phyloP scores from a whole-genome alignment of 2,113 vertebrate species.

The Petaurus breviceps region DNA sequence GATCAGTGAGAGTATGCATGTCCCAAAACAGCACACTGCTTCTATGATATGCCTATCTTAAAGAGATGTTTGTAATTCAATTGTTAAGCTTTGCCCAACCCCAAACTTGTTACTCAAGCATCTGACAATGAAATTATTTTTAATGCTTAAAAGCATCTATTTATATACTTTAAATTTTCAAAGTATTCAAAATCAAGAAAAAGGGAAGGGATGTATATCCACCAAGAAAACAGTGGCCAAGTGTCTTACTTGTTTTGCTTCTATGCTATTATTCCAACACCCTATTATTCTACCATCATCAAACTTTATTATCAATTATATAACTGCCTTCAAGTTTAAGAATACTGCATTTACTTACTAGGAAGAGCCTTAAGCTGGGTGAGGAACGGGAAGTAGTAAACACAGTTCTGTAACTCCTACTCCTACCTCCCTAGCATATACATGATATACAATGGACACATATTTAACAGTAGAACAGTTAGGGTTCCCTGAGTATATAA shows the following conservation, averaged over 20 bases:
- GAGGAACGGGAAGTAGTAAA: background rate
- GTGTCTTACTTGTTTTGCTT: background rate
- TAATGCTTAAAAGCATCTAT: slow-evolving; percentile 66
- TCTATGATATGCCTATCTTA: background rate
- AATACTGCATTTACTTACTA: background rate
- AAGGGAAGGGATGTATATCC: slow-evolving; percentile 34
- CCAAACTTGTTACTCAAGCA: slow-evolving; percentile 57
- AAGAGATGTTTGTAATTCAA: background rate
- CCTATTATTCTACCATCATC: background rate
- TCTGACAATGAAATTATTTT: slow-evolving; percentile 48
- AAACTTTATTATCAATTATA: background rate
- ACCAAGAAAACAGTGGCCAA: fast-evolving
- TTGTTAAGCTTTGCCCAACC: background rate
- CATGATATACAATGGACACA: fast-evolving
- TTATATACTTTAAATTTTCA: slow-evolving; percentile 60
- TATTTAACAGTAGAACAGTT: background rate
- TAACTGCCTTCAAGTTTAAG: background rate
- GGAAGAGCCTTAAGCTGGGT: background rate
- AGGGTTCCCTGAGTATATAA: background rate
- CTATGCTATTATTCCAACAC: background rate
- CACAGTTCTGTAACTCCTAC: fast-evolving
- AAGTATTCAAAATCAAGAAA: slow-evolving; percentile 61
- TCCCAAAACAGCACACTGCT: slow-evolving; percentile 42
- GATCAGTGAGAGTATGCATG: background rate
- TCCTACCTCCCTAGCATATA: fast-evolving